Percentiles rank a stretch among this genome's conserved stretches.
These are phyloP conservation scores for Salvelinus sp. DNA, from an alignment of 2,113 vertebrate species.

Conservation along the genomic window DNA sequence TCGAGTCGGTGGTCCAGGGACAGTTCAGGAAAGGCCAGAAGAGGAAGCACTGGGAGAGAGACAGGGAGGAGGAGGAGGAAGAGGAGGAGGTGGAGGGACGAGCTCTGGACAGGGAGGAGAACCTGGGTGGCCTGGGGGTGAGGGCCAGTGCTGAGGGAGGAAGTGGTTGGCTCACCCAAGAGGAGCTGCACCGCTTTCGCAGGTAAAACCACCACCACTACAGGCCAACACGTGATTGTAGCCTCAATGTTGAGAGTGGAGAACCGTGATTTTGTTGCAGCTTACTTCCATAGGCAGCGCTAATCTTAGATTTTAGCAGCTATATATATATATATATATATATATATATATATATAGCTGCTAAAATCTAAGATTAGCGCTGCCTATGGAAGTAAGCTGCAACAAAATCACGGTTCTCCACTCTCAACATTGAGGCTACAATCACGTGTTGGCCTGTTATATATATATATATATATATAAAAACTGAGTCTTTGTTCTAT, in stretches of 20 bases:
- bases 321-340: constrained; percentile 4
- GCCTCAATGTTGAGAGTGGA: background rate
- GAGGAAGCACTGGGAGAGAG: constrained; percentile 65
- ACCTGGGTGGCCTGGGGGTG: constrained; percentile 61
- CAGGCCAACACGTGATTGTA: background rate
- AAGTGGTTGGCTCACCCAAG: constrained; percentile 67
- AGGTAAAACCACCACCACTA: constrained; percentile 51
- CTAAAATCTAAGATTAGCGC: too few species aligned
- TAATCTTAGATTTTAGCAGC: constrained; percentile 12
- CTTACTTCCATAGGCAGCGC: background rate
- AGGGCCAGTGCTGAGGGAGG: constrained; percentile 65
- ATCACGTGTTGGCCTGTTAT: too few species aligned
- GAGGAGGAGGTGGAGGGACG: constrained; percentile 46
- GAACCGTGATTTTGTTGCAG: background rate
- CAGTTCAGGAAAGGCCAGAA: constrained; percentile 69
- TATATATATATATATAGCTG: background rate
- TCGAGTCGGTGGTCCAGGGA: constrained; percentile 90
- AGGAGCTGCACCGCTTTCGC: constrained; percentile 69
- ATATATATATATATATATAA: background rate
- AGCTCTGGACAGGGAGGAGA: constrained; percentile 75
- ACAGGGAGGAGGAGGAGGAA: constrained; percentile 57
- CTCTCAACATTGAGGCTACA: too few species aligned
- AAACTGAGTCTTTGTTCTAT: constrained; percentile 45
- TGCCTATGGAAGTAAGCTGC: too few species aligned
- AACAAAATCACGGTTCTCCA: too few species aligned